Conservation (phyloP, 2,113 vertebrate genomes). For the Ailurus styani region DNA sequence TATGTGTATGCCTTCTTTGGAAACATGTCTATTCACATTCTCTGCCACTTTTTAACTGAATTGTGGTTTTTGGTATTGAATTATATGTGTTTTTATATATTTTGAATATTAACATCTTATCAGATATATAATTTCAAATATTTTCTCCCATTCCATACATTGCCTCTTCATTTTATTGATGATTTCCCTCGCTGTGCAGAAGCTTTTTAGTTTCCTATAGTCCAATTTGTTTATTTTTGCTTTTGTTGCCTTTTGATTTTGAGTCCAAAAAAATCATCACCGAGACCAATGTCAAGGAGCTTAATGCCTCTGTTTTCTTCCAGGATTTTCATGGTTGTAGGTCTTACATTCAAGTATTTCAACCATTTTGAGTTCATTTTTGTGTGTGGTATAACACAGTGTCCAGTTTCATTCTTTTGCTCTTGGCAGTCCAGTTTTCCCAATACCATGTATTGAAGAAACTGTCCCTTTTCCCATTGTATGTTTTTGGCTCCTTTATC, state of each 20-base stretch:
- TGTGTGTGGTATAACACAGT: not conserved
- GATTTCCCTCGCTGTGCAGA: not conserved
- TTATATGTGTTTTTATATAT: not conserved
- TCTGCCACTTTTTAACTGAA: not conserved
- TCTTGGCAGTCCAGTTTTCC: not conserved
- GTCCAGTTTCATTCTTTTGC: not conserved
- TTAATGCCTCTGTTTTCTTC: not conserved
- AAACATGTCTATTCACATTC: not conserved
- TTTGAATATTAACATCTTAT: not conserved
- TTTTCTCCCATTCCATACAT: not conserved
- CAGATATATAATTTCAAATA: not conserved
- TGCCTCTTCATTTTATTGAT: not conserved
- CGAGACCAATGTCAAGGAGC: not conserved
- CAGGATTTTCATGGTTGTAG: not conserved
- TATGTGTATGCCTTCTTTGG: not conserved
- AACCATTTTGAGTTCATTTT: not conserved
- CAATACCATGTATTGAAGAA: not conserved
- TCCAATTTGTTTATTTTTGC: not conserved
- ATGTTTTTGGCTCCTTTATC: not conserved
- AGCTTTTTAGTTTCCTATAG: not conserved
- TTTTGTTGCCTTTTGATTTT: not conserved
- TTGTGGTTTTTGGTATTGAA: not conserved
- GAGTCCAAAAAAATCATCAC: not conserved
- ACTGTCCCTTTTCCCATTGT: not conserved
- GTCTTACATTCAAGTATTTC: not conserved